Base-by-base conservation (phyloP, 2,797 vertebrate genomes). In the Stomatorhinus walkeri region DNA sequence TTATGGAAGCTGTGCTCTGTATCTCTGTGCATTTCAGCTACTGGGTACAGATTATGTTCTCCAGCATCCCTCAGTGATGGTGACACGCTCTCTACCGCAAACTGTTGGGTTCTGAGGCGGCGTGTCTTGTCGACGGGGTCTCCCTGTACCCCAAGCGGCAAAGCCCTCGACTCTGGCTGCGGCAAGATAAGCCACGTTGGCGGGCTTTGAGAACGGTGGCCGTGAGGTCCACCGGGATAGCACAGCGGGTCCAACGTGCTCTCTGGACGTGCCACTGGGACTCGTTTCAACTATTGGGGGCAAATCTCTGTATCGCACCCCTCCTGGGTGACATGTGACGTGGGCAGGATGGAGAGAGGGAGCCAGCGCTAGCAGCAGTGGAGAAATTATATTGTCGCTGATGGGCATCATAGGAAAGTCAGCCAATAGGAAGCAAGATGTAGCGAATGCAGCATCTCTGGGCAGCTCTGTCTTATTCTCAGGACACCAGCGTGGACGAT, bases 181-280 rank as follows among this genome's bases (percentile, higher is more conserved):
- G 16, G 0, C 16, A 61, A 91, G 90, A 92, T 92, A 91, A 92
- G 89, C 68, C 46, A 48, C 64, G 40, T 24, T 51, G 89, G 87
- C 59, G 54, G 89, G 87, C 87, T 89, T 87, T 88, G 89, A 43
- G 87, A 90, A 88, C 91, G 89, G 90, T 89, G 91, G 89, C 89
- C 88, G 89, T 76, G 43, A 89, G 89, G 88, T 87, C 88, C 87
- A 81, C 87, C 32, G 88, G 51, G 48, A 51, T 0, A 12, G 40
- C 22, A 10, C 43, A 49, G n/a, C 46, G 19, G 9, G 81, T 22
- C 46, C 22, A 7, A 1, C 22, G 9, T 51, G 46, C 81, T 48
- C 48, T 12, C 46, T 85, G 48, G 81, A 85, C 6, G 48, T 46
- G 46, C 81, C 81, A 24, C 81, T 85, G 54, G 81, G 83, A 89